Percentiles rank a stretch among this genome's conserved stretches.
Conservation (phyloP, 2,797 vertebrate genomes). For the Buceros bicornis region DNA sequence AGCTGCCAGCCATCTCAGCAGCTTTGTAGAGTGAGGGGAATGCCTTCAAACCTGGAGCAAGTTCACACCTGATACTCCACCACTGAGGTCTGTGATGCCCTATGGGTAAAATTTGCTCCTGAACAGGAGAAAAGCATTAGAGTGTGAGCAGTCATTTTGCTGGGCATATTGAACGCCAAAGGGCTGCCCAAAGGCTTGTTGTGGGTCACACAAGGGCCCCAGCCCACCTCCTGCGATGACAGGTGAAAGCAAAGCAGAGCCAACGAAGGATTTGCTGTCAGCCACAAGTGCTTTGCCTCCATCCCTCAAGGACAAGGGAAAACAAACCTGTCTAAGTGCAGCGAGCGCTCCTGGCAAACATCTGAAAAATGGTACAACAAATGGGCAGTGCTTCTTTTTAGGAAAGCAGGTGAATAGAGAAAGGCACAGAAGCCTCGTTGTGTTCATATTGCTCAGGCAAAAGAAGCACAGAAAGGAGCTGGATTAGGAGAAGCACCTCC, state of each 20-base stretch:
- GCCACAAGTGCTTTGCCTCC: background rate
- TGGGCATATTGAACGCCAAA: background rate
- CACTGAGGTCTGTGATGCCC: background rate
- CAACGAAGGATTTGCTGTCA: background rate
- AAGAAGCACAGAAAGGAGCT: background rate
- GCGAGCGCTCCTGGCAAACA: accelerated
- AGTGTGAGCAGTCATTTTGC: accelerated
- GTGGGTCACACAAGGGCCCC: background rate
- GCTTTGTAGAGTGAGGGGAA: background rate
- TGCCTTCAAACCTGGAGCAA: background rate
- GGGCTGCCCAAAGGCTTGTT: background rate
- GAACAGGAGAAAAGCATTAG: background rate
- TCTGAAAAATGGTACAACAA: background rate
- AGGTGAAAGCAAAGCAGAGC: background rate
- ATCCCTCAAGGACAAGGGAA: background rate
- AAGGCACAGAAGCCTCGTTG: background rate
- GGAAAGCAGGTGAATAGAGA: background rate
- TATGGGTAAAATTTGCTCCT: background rate
- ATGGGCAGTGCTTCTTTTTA: accelerated
- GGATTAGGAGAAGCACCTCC: background rate
- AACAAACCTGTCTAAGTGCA: background rate
- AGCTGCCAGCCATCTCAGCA: background rate
- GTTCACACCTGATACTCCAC: background rate
- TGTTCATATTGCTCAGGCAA: background rate
- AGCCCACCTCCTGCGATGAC: background rate